Evolutionary conservation across 2,113 vertebrate genomes (phyloP), one percentile per base, ranked within the genome.

Genomic region (Gallinago media): DNA sequence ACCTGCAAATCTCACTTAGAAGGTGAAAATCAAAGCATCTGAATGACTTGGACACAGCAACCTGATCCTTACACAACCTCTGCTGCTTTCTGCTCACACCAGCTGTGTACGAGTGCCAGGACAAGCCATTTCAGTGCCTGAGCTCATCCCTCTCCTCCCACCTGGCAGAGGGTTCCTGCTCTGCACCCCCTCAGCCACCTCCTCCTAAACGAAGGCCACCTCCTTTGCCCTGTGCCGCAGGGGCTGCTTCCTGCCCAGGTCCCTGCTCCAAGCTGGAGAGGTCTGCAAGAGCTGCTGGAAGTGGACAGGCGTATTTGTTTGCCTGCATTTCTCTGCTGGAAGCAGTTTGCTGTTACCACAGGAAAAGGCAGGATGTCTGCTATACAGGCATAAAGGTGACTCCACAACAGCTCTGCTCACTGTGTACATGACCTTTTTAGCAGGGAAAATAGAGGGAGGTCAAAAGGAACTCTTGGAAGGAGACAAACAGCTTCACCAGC

Each of bases 391-490:
- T n/a, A 11, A 85, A 66, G 21, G 31, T 19, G 15, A 19, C 27
- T 72, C 59, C 36, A 4, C 56, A 68, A 5, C 62, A 79, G 26
- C 62, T 76, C 88, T 72, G 58, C n/a, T 76, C 36, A 3, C 17
- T 19, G 36, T 11, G 12, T 19, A 8, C 0, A 0, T 13, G 9
- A 79, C 21, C 31, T 59, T 82, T 55, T 38, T 4, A 52, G 38
- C 52, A 49, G 52, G 29, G 5, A 19, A 67, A 73, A 50, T 26
- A 19, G 46, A 38, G 20, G 29, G 83, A 85, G 36, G 71, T 76
- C 38, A 79, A 61, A 83, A 79, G 62, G 11, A 83, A 44, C 62
- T 12, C 6, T 8, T 68, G 19, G 31, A 94, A 61, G 47, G 3
- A 47, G 61, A 76, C 19, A 72, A 61, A 66, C 26, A 73, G 23